Base-by-base conservation (phyloP, 2,888 invertebrate species). In the Microctonus brassicae region DNA sequence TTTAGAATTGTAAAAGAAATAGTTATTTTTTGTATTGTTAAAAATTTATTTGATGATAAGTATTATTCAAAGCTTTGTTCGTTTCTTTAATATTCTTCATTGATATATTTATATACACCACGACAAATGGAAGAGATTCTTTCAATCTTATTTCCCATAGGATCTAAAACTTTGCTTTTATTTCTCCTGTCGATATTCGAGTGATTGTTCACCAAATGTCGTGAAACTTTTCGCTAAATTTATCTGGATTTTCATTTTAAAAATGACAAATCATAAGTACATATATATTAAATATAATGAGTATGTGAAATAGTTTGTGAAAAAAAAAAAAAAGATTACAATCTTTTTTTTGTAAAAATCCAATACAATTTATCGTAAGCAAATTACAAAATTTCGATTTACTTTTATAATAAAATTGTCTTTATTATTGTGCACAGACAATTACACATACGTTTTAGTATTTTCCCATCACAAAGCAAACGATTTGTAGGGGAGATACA, bases 181-280 rank as follows among this genome's bases (percentile, higher is more conserved):
- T 17, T 58, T 34, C 58, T 58, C 17, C 20, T 11, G 2, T 22
- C 34, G 33, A 34, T 29, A 33, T 33, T 58, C 58, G 10, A 64
- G 33, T 24, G 24, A 62, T 24, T 24, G 62, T 53, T 64, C 52
- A 29, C 9, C 20, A 22, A 39, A 62, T 24, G 42, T 39, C 26
- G 22, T 22, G 20, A 57, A 65, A 66, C 13, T 24, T 66, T 66
- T 22, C 22, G 11, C 5, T 17, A 36, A 11, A 39, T 66, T 57
- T 20, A 24, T 47, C 17, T 22, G 22, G 24, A 22, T 55, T 39
- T 57, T 55, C 17, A n/a, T 17, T 9, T 47, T 47, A 20, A 5
- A 7, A 47, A 17, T 5, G 47, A 17, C 6, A 7, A 47, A 47
- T 17, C 17, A 47, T 47, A n/a, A 6, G 7, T n/a, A n/a, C n/a